Conservation (phyloP, 1,140 invertebrate genomes). For the Drosophila lacertosa region DNA sequence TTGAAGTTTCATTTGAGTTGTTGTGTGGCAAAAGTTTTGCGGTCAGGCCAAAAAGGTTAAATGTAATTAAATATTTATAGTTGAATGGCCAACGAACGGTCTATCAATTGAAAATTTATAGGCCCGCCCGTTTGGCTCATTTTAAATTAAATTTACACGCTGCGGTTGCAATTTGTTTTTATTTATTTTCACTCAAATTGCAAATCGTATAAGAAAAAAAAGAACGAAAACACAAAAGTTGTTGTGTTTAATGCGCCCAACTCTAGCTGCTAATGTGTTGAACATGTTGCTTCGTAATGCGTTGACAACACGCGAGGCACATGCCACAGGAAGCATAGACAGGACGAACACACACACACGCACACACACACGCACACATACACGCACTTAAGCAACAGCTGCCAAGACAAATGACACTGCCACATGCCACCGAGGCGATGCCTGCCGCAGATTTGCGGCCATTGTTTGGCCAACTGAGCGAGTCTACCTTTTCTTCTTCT, state of each 20-base stretch:
- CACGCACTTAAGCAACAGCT: constrained; percentile 26
- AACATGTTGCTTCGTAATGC: constrained; percentile 74
- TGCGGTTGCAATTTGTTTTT: constrained; percentile 54
- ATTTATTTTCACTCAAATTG: constrained; percentile 73
- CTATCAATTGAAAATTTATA: constrained; percentile 76
- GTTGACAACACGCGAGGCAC: constrained; percentile 72
- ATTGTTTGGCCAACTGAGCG: constrained; percentile 56
- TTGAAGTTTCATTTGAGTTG: constrained; percentile 81
- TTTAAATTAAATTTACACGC: constrained; percentile 71
- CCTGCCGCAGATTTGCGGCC: constrained; percentile 39
- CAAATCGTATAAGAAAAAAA: constrained; percentile 60
- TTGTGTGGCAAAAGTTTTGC: constrained; percentile 44
- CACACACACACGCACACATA: constrained; percentile 7
- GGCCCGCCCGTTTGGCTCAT: constrained; percentile 6
- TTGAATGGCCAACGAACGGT: constrained; percentile 31
- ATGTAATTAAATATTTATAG: constrained; percentile 79
- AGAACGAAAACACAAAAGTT: constrained; percentile 41
- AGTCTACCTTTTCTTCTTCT: too few species aligned
- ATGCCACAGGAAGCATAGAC: constrained; percentile 26
- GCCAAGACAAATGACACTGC: constrained; percentile 74
- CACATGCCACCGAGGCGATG: constrained; percentile 56
- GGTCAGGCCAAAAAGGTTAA: constrained; percentile 69
- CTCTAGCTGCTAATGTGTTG: constrained; percentile 65
- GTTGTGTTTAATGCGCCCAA: constrained; percentile 22
- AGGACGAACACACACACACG: background rate